Percentiles rank a stretch among this genome's conserved stretches.
phyloP scores from a whole-genome alignment of 2,797 vertebrate genomes.

The Remorina albescens region DNA sequence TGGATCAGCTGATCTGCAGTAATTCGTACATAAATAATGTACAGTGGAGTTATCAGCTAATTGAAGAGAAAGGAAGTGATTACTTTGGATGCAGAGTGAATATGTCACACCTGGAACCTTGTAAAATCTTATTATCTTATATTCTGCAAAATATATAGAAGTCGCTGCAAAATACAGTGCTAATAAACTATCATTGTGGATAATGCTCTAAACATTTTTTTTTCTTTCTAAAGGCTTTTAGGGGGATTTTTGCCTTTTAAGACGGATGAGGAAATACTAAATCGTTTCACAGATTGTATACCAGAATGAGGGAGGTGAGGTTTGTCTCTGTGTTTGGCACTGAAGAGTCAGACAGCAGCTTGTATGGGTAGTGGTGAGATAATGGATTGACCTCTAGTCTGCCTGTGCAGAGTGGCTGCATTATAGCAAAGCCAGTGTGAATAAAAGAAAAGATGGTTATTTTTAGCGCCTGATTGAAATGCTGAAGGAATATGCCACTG shows the following conservation, averaged over 20 bases:
- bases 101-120: constrained; percentile 17
- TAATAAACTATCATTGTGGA: constrained; percentile 29
- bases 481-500: constrained; percentile 75
- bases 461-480: constrained; percentile 89
- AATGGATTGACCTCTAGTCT: constrained; percentile 90
- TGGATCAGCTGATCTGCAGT: constrained; percentile 46
- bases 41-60: constrained; percentile 35
- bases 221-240: neutral
- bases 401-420: constrained; percentile 82
- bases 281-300: constrained; percentile 26
- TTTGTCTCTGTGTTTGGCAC: constrained; percentile 44
- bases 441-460: constrained; percentile 89
- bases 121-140: constrained; percentile 26
- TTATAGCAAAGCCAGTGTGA: constrained; percentile 87
- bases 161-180: constrained; percentile 5
- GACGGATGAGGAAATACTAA: constrained; percentile 27
- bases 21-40: constrained; percentile 38
- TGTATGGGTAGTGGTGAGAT: constrained; percentile 77
- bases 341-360: constrained; percentile 70
- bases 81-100: constrained; percentile 28
- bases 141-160: constrained; percentile 20
- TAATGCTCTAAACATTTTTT: neutral
- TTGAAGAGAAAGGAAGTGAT: constrained; percentile 41
- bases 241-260: constrained; percentile 14
- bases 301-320: constrained; percentile 42